phyloP scores from a whole-genome alignment of 2,797 vertebrate species.

The Esox masquinongy region DNA sequence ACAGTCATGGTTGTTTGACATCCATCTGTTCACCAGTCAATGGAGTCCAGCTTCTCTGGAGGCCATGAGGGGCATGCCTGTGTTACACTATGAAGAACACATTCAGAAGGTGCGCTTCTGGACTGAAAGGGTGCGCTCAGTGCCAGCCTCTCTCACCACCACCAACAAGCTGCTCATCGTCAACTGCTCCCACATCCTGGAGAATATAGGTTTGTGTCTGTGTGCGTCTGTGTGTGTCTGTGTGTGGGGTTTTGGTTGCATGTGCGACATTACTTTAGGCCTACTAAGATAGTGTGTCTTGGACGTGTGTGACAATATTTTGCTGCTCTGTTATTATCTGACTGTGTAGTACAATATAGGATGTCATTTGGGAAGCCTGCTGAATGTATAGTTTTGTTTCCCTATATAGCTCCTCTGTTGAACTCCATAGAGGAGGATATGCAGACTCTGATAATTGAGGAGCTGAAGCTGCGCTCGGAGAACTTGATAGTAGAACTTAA shows the following conservation, averaged over 20 bases:
- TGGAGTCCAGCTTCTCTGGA: slow-evolving; percentile 70
- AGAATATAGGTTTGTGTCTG: slow-evolving; percentile 63
- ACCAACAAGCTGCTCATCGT: slow-evolving; percentile 73
- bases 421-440: slow-evolving; percentile 64
- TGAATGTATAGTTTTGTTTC: slow-evolving; percentile 5
- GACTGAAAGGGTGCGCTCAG: slow-evolving; percentile 52
- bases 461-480: slow-evolving; percentile 63
- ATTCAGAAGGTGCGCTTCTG: slow-evolving; percentile 69
- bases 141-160: slow-evolving; percentile 63
- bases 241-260: neutral
- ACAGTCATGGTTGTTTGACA: slow-evolving; percentile 70
- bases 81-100: slow-evolving; percentile 61
- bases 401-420: slow-evolving; percentile 67
- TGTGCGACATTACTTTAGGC: neutral
- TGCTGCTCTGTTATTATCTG: neutral
- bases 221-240: neutral
- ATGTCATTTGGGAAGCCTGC: neutral
- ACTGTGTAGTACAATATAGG: neutral
- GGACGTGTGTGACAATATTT: neutral
- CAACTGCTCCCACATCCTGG: slow-evolving; percentile 59
- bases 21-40: slow-evolving; percentile 62
- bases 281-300: neutral
- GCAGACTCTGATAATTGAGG: slow-evolving; percentile 57
- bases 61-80: slow-evolving; percentile 61
- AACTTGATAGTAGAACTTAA: slow-evolving; percentile 69